Conservation (phyloP, 2,888 invertebrate genomes). For the Falcaria lacertinaria region DNA sequence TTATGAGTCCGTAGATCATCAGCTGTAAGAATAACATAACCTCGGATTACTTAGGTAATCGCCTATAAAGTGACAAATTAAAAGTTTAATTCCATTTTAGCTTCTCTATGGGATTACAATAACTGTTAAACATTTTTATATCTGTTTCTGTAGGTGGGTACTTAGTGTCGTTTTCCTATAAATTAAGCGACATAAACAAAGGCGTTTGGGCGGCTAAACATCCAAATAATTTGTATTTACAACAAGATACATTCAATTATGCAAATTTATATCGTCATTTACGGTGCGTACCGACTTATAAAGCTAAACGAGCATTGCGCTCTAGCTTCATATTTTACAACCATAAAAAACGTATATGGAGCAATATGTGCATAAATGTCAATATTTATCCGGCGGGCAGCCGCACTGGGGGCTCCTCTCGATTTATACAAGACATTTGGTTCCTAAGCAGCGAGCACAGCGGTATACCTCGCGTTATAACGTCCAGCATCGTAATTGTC, state of each 20-base stretch:
- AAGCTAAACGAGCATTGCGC: slow-evolving; percentile 52
- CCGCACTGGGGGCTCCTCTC: slow-evolving; percentile 33
- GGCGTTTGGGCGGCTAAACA: slow-evolving; percentile 50
- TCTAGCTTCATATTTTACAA: slow-evolving; percentile 75
- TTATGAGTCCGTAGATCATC: too few relatives aligned
- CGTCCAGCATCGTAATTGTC: slow-evolving; percentile 75
- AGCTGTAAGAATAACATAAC: too few relatives aligned
- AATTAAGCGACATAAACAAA: slow-evolving; percentile 53
- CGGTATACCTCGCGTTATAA: slow-evolving; percentile 66
- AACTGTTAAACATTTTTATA: slow-evolving; percentile 21
- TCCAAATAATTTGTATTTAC: slow-evolving; percentile 62
- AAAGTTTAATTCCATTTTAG: background rate
- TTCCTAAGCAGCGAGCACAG: slow-evolving; percentile 62
- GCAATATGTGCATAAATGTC: slow-evolving; percentile 79
- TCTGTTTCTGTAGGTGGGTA: slow-evolving; percentile 16
- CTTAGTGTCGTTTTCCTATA: slow-evolving; percentile 42
- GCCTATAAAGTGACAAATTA: background rate
- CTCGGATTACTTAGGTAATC: too few relatives aligned
- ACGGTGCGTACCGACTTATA: slow-evolving; percentile 58
- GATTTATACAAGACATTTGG: slow-evolving; percentile 62
- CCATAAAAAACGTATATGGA: slow-evolving; percentile 77
- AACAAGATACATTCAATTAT: slow-evolving; percentile 69
- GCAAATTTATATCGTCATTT: slow-evolving; percentile 70
- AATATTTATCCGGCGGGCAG: slow-evolving; percentile 59
- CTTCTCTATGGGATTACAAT: background rate